Base-by-base conservation (phyloP, 1,140 invertebrate genomes). In the Campoletis sonorensis region DNA sequence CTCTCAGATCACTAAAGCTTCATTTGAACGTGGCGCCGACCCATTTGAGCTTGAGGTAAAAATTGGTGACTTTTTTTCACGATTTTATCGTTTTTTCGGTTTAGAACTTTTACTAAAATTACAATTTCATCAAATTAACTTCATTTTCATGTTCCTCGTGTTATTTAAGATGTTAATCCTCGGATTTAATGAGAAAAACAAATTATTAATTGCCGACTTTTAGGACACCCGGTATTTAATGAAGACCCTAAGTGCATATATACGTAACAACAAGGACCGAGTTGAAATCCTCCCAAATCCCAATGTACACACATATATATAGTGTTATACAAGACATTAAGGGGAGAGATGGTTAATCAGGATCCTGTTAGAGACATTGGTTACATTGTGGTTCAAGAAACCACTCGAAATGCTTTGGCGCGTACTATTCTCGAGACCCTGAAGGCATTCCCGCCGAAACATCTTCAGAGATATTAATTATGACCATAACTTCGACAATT, bases 21-120 rank as follows among this genome's bases (percentile, higher is more conserved):
- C 93, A 94, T 30, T 88, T 96, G 7, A 94, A 93, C 84, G 93
- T 94, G 7, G 90, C 93, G 82, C 94, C 91, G 61, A 94, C 91
- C 86, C 93, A 89, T 85, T 92, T 93, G 84, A 95, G 94, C 85
- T 91, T 95, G 73, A 94, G 94, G 95, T 96, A 89, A 90, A n/a
- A 37, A 73, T 68, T 37, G 71, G 3, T 33, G 49, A 18, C 18
- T 51, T 51, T 51, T 51, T 51, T 51, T 51, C 15, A 33, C 30
- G 7, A 45, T 45, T 45, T 45, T 45, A 45, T 45, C 30, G 7
- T 45, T 45, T 45, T 45, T 45, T 13, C 13, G 13, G 2, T 4
- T 33, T 33, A n/a, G 37, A 37, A 4, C 10, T 37, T 37, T 37
- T 37, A 37, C 64, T 8, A 11, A 10, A 33, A 21, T 33, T 4